Evolutionary conservation across 2,113 vertebrate genomes (phyloP), one percentile per base, ranked within the genome.

Genomic region (Notiomystis cincta): DNA sequence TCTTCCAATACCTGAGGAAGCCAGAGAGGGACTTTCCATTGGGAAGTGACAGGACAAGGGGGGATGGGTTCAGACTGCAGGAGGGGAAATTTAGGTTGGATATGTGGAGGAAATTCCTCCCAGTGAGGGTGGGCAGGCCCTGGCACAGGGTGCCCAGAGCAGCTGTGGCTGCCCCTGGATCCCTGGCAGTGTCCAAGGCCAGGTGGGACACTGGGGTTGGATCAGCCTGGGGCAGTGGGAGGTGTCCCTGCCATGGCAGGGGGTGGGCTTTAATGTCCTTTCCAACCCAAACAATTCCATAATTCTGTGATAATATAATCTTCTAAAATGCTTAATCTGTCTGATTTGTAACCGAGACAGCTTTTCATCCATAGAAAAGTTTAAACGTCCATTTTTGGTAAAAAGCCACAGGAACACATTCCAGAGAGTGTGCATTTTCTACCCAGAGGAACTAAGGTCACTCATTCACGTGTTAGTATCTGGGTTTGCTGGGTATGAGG

Each of bases 391-490:
- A 2, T 28, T 31, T 58, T 38, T 71, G 53, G 33, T 51, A 9
- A 45, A 45, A 66, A 54, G 16, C 38, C 15, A 0, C 8, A 40
- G 60, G 38, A 56, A 2, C 17, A 2, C 0, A 1, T 51, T 57
- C 10, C 3, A 1, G 1, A 5, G 42, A 6, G 56, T 6, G 4
- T 50, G 18, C 1, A 5, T 24, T 78, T 61, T 35, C 30, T 60
- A 24, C 25, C 28, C 47, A 22, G 60, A 50, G 64, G 35, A 72
- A 0, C 88, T 54, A 31, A 85, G 75, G 44, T 66, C 81, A 2
- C 66, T 84, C 6, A 8, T 22, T 62, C 27, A 21, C 31, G 2
- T 17, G 16, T 53, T 69, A 76, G 7, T 80, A 4, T n/a, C 67
- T 61, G 79, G 13, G 31, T 35, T 67, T 94, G 56, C 53, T 40